Evolutionary conservation across 2,113 vertebrate genomes (phyloP).

Genomic region (Sturnira hondurensis): DNA sequence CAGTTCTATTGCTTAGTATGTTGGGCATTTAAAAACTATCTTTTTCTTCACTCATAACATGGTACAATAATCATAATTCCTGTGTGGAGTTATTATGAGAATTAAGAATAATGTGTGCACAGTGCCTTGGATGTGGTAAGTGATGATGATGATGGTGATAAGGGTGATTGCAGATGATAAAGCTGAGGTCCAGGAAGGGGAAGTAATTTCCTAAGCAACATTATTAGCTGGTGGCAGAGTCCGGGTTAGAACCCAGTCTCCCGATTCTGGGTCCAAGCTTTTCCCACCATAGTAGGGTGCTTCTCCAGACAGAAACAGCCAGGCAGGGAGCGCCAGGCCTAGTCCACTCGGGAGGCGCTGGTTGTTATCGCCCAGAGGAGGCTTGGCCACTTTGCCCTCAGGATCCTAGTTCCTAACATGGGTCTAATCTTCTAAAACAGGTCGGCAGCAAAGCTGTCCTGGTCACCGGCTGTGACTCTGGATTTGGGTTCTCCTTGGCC

Average conservation of each 20-base stretch:
- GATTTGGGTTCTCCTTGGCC: conserved; percentile 84
- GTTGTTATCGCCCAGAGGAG: conserved; percentile 49
- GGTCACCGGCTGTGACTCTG: conserved; percentile 85
- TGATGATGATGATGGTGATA: background rate
- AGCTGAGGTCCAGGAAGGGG: background rate
- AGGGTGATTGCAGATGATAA: background rate
- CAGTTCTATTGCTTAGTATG: background rate
- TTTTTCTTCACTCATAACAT: background rate
- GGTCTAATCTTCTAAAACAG: conserved; percentile 64
- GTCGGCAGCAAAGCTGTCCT: conserved; percentile 81
- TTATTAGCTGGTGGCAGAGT: background rate
- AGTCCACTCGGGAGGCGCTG: conserved; percentile 26
- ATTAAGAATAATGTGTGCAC: background rate
- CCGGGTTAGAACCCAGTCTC: background rate
- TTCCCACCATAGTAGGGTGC: background rate
- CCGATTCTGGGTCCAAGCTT: background rate
- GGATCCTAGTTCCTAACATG: background rate
- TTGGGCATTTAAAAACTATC: background rate
- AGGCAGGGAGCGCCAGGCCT: background rate
- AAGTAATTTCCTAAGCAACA: background rate
- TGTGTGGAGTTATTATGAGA: background rate
- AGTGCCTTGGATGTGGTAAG: background rate
- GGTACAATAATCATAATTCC: background rate
- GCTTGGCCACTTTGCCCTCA: background rate
- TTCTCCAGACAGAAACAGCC: background rate